phyloP scores from a whole-genome alignment of 2,113 vertebrate genomes.

The Nettapus auritus region DNA sequence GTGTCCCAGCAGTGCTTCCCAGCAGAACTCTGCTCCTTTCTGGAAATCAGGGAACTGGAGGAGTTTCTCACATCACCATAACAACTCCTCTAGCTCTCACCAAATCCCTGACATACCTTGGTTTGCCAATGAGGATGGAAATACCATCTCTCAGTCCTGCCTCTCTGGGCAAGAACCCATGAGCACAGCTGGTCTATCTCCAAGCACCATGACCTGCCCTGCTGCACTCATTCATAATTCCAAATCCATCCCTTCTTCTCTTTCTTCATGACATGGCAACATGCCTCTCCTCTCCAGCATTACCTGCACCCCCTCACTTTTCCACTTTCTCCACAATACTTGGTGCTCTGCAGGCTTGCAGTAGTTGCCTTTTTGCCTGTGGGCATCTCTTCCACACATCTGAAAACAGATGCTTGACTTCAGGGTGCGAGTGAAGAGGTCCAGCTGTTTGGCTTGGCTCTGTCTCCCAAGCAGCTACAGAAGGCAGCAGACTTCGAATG shows the following conservation, averaged over 20 bases:
- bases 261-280: not conserved
- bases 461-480: not conserved
- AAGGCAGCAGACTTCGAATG: accelerated
- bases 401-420: not conserved
- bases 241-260: not conserved
- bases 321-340: not conserved
- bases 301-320: not conserved
- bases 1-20: not conserved
- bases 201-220: not conserved
- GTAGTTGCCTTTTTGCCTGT: not conserved
- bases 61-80: not conserved
- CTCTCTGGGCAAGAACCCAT: not conserved
- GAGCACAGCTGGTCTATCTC: too few relatives aligned
- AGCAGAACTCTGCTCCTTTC: not conserved
- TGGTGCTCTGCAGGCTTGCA: not conserved
- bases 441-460: not conserved
- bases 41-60: not conserved
- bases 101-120: not conserved
- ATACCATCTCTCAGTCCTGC: not conserved
- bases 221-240: not conserved
- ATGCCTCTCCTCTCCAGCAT: not conserved
- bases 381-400: not conserved
- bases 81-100: not conserved
- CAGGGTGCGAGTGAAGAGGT: not conserved
- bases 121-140: not conserved